phyloP scores from a whole-genome alignment of 2,113 vertebrate species.

The Xiphophorus hellerii region DNA sequence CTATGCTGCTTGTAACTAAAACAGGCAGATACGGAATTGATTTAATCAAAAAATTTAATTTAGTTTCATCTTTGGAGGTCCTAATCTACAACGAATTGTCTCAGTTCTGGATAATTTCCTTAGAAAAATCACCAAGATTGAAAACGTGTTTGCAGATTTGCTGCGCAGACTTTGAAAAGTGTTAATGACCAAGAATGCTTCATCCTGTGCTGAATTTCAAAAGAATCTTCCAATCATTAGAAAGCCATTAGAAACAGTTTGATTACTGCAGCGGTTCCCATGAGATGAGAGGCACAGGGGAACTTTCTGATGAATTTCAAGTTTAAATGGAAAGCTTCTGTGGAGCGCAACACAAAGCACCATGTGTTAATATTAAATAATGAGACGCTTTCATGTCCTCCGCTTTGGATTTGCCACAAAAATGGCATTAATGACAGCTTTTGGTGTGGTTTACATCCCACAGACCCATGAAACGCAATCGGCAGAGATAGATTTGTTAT shows the following conservation, averaged over 20 bases:
- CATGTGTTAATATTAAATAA: constrained; percentile 79
- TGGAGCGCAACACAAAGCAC: constrained; percentile 73
- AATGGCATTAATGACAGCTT: constrained; percentile 71
- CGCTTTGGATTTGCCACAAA: constrained; percentile 68
- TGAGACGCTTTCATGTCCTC: constrained; percentile 76
- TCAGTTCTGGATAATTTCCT: constrained; percentile 34
- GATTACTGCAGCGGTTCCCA: constrained; percentile 63
- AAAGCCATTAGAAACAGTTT: constrained; percentile 47
- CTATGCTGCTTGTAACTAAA: background rate
- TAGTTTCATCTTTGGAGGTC: constrained; percentile 16
- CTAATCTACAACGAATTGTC: constrained; percentile 31
- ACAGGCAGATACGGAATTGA: constrained; percentile 1
- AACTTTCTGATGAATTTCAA: constrained; percentile 67
- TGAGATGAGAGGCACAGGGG: constrained; percentile 61
- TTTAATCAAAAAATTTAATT: constrained; percentile 19
- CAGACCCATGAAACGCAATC: constrained; percentile 61
- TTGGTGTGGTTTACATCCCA: constrained; percentile 80
- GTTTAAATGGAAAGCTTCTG: constrained; percentile 81
- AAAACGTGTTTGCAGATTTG: constrained; percentile 46
- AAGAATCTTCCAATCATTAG: constrained; percentile 47
- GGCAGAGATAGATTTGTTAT: constrained; percentile 74
- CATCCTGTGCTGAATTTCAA: constrained; percentile 50
- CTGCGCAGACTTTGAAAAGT: constrained; percentile 33
- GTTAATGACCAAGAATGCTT: constrained; percentile 46
- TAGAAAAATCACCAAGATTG: constrained; percentile 29